Base-by-base conservation (phyloP, 2,888 invertebrate species). In the Thumatha senex region DNA sequence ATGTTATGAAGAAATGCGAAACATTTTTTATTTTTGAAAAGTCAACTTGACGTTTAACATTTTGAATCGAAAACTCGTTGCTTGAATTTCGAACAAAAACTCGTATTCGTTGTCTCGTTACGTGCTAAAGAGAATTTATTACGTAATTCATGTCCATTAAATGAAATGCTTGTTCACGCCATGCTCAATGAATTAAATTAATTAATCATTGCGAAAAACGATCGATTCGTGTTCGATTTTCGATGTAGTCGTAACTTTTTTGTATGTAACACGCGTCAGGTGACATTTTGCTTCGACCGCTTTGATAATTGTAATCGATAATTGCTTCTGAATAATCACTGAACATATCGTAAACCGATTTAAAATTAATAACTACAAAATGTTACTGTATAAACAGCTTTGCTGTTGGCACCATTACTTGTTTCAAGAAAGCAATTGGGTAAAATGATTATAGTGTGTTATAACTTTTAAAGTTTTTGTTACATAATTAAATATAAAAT, bases 11-110 rank as follows among this genome's bases (percentile, higher is more conserved):
- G 51, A 64, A 70, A 68, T 60, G 58, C 56, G 42, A 58, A 60
- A 65, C 62, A 62, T 64, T 4, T 72, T 78, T 76, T n/a, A n/a
- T 76, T 72, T 76, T 74, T 71, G 70, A 63, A 64, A 63, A 60
- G 61, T 67, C 66, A 67, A 60, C 53, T 57, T 71, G 67, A 70
- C 71, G 56, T 69, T 69, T 78, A 73, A 71, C 79, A 78, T 78
- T 78, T 72, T 64, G 61, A 62, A 63, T 60, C 70, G 61, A 72
- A 58, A 64, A 63, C 63, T 63, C 61, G 61, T 18, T 57, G 51
- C 48, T 48, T 39, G 34, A 30, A n/a, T 43, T 14, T 39, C 43
- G 58, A 57, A 67, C 40, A 66, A 69, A 65, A 67, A 69, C 58
- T 54, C 40, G 56, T 41, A 60, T 53, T 56, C 53, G 48, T 58